These are phyloP conservation scores for Mormyrus proboscirostris DNA, from an alignment of 2,797 vertebrate species.

Conservation along the genomic window DNA sequence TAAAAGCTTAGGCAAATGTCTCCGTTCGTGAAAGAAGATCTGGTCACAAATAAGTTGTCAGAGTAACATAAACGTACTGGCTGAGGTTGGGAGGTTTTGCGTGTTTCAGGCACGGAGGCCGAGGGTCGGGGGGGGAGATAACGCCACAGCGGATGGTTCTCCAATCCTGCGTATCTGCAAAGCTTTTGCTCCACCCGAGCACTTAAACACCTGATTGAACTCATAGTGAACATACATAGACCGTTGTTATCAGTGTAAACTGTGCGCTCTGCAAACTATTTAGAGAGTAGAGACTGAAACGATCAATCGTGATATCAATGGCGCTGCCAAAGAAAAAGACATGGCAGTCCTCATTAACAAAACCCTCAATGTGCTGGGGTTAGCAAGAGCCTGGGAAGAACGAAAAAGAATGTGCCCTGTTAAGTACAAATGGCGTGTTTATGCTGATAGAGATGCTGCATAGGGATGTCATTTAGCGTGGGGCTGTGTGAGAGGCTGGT, in stretches of 20 bases:
- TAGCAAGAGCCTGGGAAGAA: neutral
- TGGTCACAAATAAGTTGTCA: conserved; percentile 7
- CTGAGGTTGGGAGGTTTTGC: neutral
- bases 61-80: neutral
- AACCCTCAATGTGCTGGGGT: neutral
- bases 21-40: neutral
- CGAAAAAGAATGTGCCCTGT: neutral
- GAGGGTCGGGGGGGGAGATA: neutral
- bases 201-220: neutral
- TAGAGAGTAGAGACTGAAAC: neutral
- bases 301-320: neutral
- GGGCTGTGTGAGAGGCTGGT: neutral
- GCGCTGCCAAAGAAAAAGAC: neutral
- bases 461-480: neutral
- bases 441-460: neutral
- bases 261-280: neutral
- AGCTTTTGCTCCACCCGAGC: neutral
- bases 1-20: neutral
- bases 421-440: conserved; percentile 3
- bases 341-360: neutral
- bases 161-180: neutral
- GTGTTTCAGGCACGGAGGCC: neutral
- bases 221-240: neutral
- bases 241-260: neutral
- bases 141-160: neutral